These are phyloP conservation scores for Tyria jacobaeae DNA, from an alignment of 2,888 invertebrate species.

Conservation along the genomic window DNA sequence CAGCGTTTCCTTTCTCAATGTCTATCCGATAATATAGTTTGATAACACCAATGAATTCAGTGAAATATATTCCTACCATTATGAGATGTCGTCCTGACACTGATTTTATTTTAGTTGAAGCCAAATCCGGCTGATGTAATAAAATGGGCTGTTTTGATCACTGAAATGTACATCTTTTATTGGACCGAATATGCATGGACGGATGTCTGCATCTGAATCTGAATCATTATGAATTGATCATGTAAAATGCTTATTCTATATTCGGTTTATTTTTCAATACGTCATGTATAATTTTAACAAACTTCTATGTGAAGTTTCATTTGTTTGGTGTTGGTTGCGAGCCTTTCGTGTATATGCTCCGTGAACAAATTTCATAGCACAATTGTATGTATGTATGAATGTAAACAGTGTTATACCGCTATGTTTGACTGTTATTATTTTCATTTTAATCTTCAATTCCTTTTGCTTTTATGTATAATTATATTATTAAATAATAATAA, in stretches of 20 bases:
- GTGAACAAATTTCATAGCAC: constrained; percentile 45
- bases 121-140: constrained; percentile 52
- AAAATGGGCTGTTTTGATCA: constrained; percentile 59
- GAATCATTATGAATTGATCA: not conserved
- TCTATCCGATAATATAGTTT: constrained; percentile 27
- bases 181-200: constrained; percentile 13
- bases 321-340: constrained; percentile 11
- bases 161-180: constrained; percentile 42
- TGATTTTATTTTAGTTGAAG: constrained; percentile 42
- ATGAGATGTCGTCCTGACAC: constrained; percentile 29
- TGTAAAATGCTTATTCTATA: not conserved
- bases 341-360: constrained; percentile 19
- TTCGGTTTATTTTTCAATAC: not conserved
- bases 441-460: constrained; percentile 51
- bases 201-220: constrained; percentile 15
- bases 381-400: constrained; percentile 38
- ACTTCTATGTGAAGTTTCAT: not conserved
- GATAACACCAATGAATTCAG: constrained; percentile 29
- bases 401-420: constrained; percentile 28
- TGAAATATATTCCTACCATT: constrained; percentile 23
- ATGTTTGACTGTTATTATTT: constrained; percentile 52
- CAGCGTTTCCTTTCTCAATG: constrained; percentile 30
- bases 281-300: not conserved
- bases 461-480: constrained; percentile 63
- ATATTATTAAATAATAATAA: constrained; percentile 65